Percentiles rank a stretch among this genome's conserved stretches.
Evolutionary conservation across 2,888 invertebrate genomes (phyloP).

Genomic region (Himalopsyche tibetana): DNA sequence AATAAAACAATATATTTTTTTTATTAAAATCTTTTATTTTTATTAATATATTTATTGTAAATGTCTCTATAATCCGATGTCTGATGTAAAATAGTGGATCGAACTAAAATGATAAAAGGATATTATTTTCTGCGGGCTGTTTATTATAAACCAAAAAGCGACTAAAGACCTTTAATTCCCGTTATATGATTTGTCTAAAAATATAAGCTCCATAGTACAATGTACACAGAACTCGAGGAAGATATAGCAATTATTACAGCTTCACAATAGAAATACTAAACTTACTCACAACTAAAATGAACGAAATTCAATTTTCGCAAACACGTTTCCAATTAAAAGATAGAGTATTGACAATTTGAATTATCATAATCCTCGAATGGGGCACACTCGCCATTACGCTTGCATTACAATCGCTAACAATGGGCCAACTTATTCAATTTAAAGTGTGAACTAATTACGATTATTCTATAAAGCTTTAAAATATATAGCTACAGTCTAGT

Average conservation of each 20-base stretch:
- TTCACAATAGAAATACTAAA: constrained; percentile 17
- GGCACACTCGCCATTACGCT: neutral
- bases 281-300: neutral
- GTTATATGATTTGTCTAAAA: constrained; percentile 34
- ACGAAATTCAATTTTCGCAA: neutral
- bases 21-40: constrained; percentile 58
- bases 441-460: constrained; percentile 49
- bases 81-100: constrained; percentile 23
- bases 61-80: constrained; percentile 54
- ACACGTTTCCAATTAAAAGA: neutral
- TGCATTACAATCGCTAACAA: constrained; percentile 1
- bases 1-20: constrained; percentile 21
- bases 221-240: neutral
- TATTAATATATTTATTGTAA: constrained; percentile 56
- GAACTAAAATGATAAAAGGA: constrained; percentile 3
- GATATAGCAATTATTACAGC: neutral
- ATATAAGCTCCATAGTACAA: neutral
- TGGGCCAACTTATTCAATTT: neutral
- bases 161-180: constrained; percentile 22
- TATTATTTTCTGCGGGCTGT: constrained; percentile 5
- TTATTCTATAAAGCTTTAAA: constrained; percentile 55
- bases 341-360: neutral
- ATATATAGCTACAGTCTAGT: constrained; percentile 58
- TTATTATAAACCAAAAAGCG: constrained; percentile 34
- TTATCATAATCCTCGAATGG: constrained; percentile 24